Percentiles rank a stretch among this genome's conserved stretches.
phyloP scores from a whole-genome alignment of 2,888 invertebrate species.

The Tuta absoluta region DNA sequence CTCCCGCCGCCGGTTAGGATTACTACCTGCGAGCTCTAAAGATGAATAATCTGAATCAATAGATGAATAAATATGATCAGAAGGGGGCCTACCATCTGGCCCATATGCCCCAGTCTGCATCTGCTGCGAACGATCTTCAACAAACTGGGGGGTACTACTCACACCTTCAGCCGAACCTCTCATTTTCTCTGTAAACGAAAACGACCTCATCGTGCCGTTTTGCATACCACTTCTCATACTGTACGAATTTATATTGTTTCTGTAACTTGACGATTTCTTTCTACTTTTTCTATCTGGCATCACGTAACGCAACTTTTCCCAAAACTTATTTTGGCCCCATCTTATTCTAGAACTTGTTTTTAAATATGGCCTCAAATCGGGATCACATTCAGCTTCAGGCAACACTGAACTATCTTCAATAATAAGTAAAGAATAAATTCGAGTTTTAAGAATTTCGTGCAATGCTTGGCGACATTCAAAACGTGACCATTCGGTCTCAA shows the following conservation, averaged over 20 bases:
- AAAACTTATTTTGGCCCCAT: constrained; percentile 95
- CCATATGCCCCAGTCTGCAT: constrained; percentile 70
- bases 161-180: constrained; percentile 64
- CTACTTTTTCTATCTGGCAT: constrained; percentile 87
- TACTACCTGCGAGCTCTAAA: constrained; percentile 84
- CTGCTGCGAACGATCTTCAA: constrained; percentile 62
- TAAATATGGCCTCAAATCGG: constrained; percentile 92
- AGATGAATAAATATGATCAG: constrained; percentile 94
- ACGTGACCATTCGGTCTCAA: constrained; percentile 96
- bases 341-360: constrained; percentile 91
- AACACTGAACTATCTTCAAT: constrained; percentile 91
- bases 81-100: constrained; percentile 86
- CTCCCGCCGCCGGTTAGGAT: constrained; percentile 69
- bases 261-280: constrained; percentile 82
- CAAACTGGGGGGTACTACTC: constrained; percentile 84
- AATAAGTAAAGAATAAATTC: constrained; percentile 91
- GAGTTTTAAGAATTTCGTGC: constrained; percentile 91
- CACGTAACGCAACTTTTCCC: constrained; percentile 94
- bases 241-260: constrained; percentile 91
- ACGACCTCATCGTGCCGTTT: constrained; percentile 82
- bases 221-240: constrained; percentile 85
- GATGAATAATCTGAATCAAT: constrained; percentile 95
- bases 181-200: constrained; percentile 80
- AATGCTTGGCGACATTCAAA: constrained; percentile 94
- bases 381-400: constrained; percentile 91